A percentile compares a stretch with the other conserved stretches of the same genome.
Evolutionary conservation across 2,113 vertebrate species (phyloP).

Genomic region (Zosterops borbonicus): DNA sequence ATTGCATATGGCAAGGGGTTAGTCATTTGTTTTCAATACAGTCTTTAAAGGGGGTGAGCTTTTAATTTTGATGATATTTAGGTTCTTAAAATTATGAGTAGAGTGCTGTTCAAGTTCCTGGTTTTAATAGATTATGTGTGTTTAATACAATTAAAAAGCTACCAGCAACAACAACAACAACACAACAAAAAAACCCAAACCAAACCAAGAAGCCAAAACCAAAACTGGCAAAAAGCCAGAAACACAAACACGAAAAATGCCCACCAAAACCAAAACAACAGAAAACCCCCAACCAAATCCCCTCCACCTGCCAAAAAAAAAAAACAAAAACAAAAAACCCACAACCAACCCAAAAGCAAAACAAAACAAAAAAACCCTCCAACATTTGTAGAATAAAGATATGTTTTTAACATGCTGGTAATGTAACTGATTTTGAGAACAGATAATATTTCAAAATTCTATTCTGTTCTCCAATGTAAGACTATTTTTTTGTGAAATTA

Average conservation of each 20-base stretch:
- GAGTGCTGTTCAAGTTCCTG: not conserved
- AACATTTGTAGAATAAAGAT: not conserved
- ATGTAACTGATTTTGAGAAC: not conserved
- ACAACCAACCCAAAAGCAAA: not conserved
- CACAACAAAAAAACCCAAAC: not conserved
- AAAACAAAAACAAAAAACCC: too few species aligned
- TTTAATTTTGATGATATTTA: not conserved
- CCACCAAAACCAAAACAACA: not conserved
- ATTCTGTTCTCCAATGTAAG: not conserved
- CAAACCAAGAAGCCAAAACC: too few species aligned
- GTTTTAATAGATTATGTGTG: not conserved
- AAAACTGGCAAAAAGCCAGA: too few species aligned
- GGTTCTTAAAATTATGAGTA: not conserved
- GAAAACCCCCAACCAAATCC: not conserved
- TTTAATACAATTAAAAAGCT: not conserved
- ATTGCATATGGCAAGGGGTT: slow-evolving; percentile 16
- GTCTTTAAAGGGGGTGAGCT: not conserved
- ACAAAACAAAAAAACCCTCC: not conserved
- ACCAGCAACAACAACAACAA: not conserved
- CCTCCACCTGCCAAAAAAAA: accelerated
- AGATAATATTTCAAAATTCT: not conserved
- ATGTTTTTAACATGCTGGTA: not conserved
- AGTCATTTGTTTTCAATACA: not conserved
- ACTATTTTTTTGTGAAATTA: not conserved
- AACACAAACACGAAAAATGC: too few species aligned